Conservation (phyloP, 1,140 invertebrate species). For the Pinna nobilis region DNA sequence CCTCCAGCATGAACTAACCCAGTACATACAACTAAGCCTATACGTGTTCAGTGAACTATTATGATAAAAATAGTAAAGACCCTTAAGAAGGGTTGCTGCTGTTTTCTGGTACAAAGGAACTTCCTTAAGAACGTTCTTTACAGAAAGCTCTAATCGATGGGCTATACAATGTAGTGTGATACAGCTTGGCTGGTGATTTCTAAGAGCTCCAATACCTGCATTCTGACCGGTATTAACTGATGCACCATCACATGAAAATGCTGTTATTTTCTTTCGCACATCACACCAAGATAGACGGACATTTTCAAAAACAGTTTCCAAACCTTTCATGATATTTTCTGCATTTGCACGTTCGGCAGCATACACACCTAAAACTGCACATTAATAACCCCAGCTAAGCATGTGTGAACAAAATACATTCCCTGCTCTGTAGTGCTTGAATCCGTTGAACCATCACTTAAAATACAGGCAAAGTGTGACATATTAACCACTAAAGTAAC, state of each 20-base stretch:
- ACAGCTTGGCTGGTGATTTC: too few species aligned
- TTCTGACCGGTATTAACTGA: too few species aligned
- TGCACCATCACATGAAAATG: slow-evolving; percentile 30
- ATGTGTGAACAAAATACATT: neutral
- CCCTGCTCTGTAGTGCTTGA: neutral
- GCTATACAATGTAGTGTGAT: slow-evolving; percentile 36
- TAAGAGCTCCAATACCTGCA: too few species aligned
- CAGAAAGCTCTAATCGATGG: slow-evolving; percentile 14
- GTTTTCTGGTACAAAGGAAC: neutral
- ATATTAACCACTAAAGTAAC: neutral
- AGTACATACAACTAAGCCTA: too few species aligned
- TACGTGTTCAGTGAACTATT: too few species aligned
- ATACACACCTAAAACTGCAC: neutral
- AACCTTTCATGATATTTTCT: neutral
- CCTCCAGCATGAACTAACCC: neutral
- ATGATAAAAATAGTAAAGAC: neutral
- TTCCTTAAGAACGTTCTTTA: neutral
- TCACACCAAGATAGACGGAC: neutral
- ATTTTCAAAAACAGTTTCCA: too few species aligned
- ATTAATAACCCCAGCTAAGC: neutral
- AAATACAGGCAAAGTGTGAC: slow-evolving; percentile 1
- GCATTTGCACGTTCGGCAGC: too few species aligned
- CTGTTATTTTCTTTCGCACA: slow-evolving; percentile 7
- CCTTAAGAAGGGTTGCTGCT: neutral
- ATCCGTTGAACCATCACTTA: slow-evolving; percentile 15